Percentiles rank a stretch among this genome's conserved stretches.
Evolutionary conservation across 1,140 invertebrate species (phyloP).

Genomic region (Pogonomyrmex barbatus): DNA sequence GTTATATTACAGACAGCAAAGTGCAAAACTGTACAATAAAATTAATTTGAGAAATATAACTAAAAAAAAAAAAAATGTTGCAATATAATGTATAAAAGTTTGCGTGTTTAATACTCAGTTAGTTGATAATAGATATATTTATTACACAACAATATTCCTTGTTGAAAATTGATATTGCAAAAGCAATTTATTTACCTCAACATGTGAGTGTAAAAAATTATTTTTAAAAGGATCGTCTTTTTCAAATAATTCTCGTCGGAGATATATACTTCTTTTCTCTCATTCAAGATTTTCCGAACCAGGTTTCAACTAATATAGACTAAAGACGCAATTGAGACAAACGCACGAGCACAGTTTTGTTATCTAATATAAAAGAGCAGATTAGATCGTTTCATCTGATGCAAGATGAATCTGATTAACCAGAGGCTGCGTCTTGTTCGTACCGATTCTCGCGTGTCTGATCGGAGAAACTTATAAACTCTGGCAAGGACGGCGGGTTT

Average conservation of each 20-base stretch:
- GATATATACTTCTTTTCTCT: neutral
- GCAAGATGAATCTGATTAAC: slow-evolving; percentile 64
- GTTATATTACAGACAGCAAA: neutral
- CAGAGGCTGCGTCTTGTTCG: slow-evolving; percentile 63
- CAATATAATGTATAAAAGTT: neutral
- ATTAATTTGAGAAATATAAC: slow-evolving; percentile 37
- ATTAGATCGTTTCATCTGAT: slow-evolving; percentile 66
- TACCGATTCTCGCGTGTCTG: slow-evolving; percentile 15
- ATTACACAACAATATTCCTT: neutral
- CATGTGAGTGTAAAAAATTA: neutral
- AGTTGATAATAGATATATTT: neutral
- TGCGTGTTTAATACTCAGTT: neutral
- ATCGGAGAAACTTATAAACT: slow-evolving; percentile 8
- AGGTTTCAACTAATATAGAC: neutral
- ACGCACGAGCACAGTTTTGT: neutral
- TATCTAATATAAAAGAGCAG: neutral
- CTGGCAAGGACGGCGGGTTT: slow-evolving; percentile 63
- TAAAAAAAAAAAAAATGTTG: neutral
- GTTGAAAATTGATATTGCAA: slow-evolving; percentile 6
- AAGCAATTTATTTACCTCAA: neutral
- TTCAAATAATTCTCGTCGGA: neutral
- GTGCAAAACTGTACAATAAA: neutral
- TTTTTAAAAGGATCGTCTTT: neutral
- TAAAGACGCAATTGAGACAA: neutral
- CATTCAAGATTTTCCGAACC: neutral